These are phyloP conservation scores for Rhinophrynus dorsalis DNA, from an alignment of 2,797 vertebrate genomes.

Conservation along the genomic window DNA sequence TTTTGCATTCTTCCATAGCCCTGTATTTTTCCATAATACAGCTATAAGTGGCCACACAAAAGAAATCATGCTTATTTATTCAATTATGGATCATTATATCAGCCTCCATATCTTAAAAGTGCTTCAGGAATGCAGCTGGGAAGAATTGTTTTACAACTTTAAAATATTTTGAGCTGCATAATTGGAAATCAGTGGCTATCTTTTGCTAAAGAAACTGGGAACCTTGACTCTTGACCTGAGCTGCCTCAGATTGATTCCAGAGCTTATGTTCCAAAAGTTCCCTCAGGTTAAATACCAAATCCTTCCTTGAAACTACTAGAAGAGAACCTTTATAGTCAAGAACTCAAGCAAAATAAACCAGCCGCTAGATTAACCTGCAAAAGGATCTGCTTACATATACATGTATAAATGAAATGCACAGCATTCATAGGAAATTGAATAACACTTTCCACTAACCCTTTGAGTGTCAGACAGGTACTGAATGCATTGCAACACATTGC, in stretches of 20 bases:
- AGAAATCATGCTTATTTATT: not conserved
- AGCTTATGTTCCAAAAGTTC: slow-evolving; percentile 16
- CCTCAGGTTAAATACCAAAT: slow-evolving; percentile 26
- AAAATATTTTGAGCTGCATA: slow-evolving; percentile 2
- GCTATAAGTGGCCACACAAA: not conserved
- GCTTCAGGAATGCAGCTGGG: slow-evolving; percentile 6
- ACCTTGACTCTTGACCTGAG: slow-evolving; percentile 22
- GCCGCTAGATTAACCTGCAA: slow-evolving; percentile 7
- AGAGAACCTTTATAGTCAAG: not conserved
- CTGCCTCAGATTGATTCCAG: slow-evolving; percentile 31
- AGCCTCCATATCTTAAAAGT: not conserved
- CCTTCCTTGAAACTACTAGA: slow-evolving; percentile 12
- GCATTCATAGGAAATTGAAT: slow-evolving; percentile 2
- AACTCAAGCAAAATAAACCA: not conserved
- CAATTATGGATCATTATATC: not conserved
- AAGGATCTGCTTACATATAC: slow-evolving; percentile 18
- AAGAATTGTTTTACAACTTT: slow-evolving; percentile 17
- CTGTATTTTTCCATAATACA: no score
- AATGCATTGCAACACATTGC: no score
- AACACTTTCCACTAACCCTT: no score
- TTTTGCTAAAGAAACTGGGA: slow-evolving; percentile 6
- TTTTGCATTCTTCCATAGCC: no score
- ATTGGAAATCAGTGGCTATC: slow-evolving; percentile 11
- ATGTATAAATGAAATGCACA: slow-evolving; percentile 4
- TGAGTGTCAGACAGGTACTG: no score